Percentiles rank a stretch among this genome's conserved stretches.
phyloP scores from a whole-genome alignment of 2,888 invertebrate species.

The Achlya flavicornis region DNA sequence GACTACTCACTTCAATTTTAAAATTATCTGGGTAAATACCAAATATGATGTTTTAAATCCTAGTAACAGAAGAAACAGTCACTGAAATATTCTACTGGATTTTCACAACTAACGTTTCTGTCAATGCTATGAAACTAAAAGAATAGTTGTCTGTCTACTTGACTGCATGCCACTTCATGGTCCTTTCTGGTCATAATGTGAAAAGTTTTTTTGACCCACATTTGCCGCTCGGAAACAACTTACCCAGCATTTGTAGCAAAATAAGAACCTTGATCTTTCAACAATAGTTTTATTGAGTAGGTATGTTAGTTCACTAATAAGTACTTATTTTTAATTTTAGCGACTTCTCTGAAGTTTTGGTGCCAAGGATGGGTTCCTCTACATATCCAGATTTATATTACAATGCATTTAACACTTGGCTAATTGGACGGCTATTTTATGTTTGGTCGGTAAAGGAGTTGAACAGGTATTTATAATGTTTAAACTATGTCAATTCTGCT shows the following conservation, averaged over 20 bases:
- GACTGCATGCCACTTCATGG: no score
- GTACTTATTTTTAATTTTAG: conserved; percentile 46
- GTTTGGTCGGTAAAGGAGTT: conserved; percentile 83
- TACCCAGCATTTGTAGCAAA: no score
- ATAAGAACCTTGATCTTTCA: no score
- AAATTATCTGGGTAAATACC: conserved; percentile 78
- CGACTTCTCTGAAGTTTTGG: conserved; percentile 82
- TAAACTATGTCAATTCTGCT: conserved; percentile 16
- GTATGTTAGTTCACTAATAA: not conserved
- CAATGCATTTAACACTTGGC: conserved; percentile 86
- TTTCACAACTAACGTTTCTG: no score
- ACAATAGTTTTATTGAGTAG: no score
- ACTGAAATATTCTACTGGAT: no score
- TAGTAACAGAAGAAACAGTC: not conserved
- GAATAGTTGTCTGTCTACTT: no score
- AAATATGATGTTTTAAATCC: no score
- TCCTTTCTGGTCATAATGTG: no score
- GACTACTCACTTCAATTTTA: conserved; percentile 83
- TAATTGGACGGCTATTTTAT: conserved; percentile 87
- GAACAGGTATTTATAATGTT: conserved; percentile 59
- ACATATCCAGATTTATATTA: conserved; percentile 75
- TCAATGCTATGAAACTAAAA: no score
- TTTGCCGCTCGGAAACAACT: no score
- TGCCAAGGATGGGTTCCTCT: conserved; percentile 72
- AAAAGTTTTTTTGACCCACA: no score